Conservation (phyloP, 2,797 vertebrate genomes). For the Hipposideros larvatus region DNA sequence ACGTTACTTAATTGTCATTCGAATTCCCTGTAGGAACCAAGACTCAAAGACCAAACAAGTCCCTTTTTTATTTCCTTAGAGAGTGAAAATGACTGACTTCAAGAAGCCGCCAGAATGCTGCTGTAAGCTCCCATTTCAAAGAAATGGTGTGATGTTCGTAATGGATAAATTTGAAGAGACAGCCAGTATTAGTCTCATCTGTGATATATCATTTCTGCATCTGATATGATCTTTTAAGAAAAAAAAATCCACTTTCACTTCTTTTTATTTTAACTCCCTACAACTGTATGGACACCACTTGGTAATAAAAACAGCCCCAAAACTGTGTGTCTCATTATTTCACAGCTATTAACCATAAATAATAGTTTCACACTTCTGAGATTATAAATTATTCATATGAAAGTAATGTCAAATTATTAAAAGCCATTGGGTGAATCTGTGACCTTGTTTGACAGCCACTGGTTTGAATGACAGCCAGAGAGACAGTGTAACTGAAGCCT, state of each 20-base stretch:
- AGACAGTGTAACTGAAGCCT: neutral
- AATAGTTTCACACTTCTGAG: slow-evolving; percentile 67
- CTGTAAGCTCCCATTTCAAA: slow-evolving; percentile 77
- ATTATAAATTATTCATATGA: slow-evolving; percentile 80
- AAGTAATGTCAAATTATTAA: slow-evolving; percentile 81
- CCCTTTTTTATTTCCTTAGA: slow-evolving; percentile 73
- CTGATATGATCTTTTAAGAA: slow-evolving; percentile 76
- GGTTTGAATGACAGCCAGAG: slow-evolving; percentile 66
- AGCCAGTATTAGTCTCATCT: slow-evolving; percentile 82
- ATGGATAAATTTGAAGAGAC: slow-evolving; percentile 83
- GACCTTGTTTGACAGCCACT: slow-evolving; percentile 64
- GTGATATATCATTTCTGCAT: slow-evolving; percentile 79
- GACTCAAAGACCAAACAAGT: slow-evolving; percentile 73
- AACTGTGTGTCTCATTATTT: slow-evolving; percentile 69
- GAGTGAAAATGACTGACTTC: slow-evolving; percentile 70
- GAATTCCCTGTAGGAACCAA: slow-evolving; percentile 52
- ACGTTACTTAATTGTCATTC: slow-evolving; percentile 68
- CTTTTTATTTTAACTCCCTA: slow-evolving; percentile 74
- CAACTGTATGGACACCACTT: slow-evolving; percentile 32
- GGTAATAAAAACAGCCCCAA: slow-evolving; percentile 70
- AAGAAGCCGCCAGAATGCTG: slow-evolving; percentile 66
- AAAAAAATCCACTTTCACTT: slow-evolving; percentile 62
- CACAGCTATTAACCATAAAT: slow-evolving; percentile 73
- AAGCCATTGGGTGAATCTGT: slow-evolving; percentile 63
- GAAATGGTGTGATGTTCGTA: slow-evolving; percentile 72